Base-by-base conservation (phyloP, 2,888 invertebrate species). In the Operophtera brumata region DNA sequence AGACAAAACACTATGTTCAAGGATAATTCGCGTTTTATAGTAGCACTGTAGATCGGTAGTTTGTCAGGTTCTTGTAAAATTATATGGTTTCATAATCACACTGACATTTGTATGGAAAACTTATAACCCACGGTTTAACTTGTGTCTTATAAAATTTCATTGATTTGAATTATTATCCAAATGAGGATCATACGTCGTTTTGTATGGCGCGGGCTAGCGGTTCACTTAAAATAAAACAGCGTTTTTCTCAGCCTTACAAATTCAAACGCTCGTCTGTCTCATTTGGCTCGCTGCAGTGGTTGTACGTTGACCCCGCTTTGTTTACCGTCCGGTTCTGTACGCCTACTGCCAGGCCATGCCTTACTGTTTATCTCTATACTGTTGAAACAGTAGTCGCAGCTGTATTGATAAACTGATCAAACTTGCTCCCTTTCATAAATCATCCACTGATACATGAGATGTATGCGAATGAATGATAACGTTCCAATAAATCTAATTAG, bases 301-400 rank as follows among this genome's bases (percentile, higher is more conserved):
- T 57, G 57, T 57, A 32, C 84, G 80, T 79, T 85, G 84, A 84
- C 82, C 85, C 69, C 55, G 66, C 75, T 75, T 78, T 84, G 82
- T 85, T 82, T 84, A 79, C 80, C 71, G 70, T 70, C 77, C 78
- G 76, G 78, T 74, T 67, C 71, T 70, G 61, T 59, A 63, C 69
- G 68, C 66, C 70, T 67, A 59, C 69, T 56, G 57, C 59, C 55
- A 51, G 55, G 41, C 66, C 69, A 64, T 66, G 61, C 55, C 58
- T 61, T 51, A 50, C 57, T 71, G 66, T 74, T 69, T 74, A 70
- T 73, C 65, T 66, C 61, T 40, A 55, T 44, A 39, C 64, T 66
- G 70, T 73, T 68, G 66, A 69, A 75, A 71, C 72, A 71, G 70
- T 67, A 71, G 66, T 65, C 68, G 64, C 75, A 71, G 65, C 68